Evolutionary conservation across 1,140 invertebrate species (phyloP), one percentile per base, ranked within the genome.

Genomic region (Bombus turneri): DNA sequence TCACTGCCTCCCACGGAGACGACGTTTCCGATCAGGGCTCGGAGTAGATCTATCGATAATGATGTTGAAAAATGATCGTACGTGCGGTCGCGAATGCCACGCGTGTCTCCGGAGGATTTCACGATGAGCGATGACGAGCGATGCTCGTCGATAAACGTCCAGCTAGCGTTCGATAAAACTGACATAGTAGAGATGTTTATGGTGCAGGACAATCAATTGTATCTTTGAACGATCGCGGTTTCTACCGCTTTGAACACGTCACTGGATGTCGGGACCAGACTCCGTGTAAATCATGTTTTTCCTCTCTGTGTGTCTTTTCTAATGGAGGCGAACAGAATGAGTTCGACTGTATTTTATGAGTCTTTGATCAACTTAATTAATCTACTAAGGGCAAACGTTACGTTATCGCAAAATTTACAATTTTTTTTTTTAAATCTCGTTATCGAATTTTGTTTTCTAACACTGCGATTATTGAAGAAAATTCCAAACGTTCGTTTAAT

Each of bases 61-160:
- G 75, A 66, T 76, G 64, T n/a, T 89, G 88, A 89, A 88, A 89
- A 88, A 89, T 89, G 88, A 89, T 80, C 87, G 62, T 77, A 83
- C 69, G 79, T 72, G 86, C 83, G 83, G 78, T 75, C 90, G 72
- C 76, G 79, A 74, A 88, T 81, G 66, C 87, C 75, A 25, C 57
- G 62, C 88, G 71, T 82, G 87, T 86, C 87, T 88, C 87, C 37
- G 68, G 72, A 82, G 64, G 81, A 86, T 83, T 86, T 88, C 77
- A 43, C 74, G 80, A 88, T 86, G 88, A 89, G 64, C 88, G 87
- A 89, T 86, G 88, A 86, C 83, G 76, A 77, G 83, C 73, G 84
- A 86, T 78, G 76, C 66, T 59, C 87, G 68, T 72, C 68, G 88
- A 88, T 88, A 88, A 89, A 78, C 75, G 83, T 88, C 83, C 57